Conservation (phyloP, 2,797 vertebrate species). For the Propithecus perrieri region DNA sequence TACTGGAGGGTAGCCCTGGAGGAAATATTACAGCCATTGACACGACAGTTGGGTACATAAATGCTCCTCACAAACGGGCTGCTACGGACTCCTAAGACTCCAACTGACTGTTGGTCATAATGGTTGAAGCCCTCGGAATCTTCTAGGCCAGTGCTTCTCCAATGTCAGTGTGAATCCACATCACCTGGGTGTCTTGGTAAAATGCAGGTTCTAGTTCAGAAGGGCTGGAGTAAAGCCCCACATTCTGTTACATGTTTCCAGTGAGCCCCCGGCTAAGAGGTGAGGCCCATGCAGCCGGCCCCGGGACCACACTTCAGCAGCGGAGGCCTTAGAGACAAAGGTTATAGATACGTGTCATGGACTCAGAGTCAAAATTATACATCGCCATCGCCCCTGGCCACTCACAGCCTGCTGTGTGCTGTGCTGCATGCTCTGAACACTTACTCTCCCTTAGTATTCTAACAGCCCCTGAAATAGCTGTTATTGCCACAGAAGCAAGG, state of each 20-base stretch:
- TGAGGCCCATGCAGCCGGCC: not conserved
- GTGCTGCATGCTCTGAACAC: not conserved
- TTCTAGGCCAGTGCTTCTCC: not conserved
- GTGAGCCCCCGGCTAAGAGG: not conserved
- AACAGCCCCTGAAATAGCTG: not conserved
- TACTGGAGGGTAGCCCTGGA: not conserved
- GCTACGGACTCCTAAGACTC: not conserved
- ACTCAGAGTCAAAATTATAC: not conserved
- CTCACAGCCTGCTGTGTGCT: not conserved
- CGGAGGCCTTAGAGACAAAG: not conserved
- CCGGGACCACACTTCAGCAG: not conserved
- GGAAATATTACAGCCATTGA: not conserved
- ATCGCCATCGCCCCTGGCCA: accelerated
- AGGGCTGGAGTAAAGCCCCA: not conserved
- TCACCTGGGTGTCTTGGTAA: not conserved
- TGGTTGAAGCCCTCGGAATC: not conserved
- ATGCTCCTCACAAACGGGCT: not conserved
- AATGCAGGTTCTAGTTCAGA: not conserved
- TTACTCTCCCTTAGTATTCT: not conserved
- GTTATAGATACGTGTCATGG: not conserved
- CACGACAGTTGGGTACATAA: not conserved
- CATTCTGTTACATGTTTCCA: not conserved
- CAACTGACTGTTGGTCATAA: not conserved
- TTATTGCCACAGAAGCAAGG: not conserved
- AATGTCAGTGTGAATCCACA: not conserved